phyloP scores from a whole-genome alignment of 2,888 invertebrate species.

The Netelia fuscicornis region DNA sequence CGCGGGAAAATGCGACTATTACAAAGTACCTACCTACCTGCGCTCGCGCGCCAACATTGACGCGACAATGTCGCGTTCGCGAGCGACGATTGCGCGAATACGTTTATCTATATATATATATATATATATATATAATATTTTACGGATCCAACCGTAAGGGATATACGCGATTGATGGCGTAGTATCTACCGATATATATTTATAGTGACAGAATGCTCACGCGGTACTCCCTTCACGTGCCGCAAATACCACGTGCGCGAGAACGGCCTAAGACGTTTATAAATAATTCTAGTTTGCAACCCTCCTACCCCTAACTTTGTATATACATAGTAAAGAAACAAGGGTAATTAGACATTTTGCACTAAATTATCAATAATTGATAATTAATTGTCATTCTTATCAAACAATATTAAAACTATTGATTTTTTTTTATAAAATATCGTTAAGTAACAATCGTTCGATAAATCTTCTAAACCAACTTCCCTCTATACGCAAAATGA shows the following conservation, averaged over 20 bases:
- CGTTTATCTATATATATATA: background rate
- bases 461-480: too few species aligned
- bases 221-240: conserved; percentile 37
- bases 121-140: background rate
- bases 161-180: background rate
- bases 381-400: too few species aligned
- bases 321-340: too few species aligned
- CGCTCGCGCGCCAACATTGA: background rate
- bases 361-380: too few species aligned
- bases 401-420: too few species aligned
- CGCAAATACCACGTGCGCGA: conserved; percentile 62
- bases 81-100: conserved; percentile 34
- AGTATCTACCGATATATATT: background rate
- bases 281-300: conserved; percentile 51
- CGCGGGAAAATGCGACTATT: conserved; percentile 14
- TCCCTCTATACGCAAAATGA: too few species aligned
- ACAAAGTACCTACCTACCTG: background rate
- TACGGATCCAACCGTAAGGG: background rate
- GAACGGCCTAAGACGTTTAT: conserved; percentile 27
- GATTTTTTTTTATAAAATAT: too few species aligned
- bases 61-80: background rate
- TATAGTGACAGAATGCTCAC: conserved; percentile 2
- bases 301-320: background rate
- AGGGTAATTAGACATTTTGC: too few species aligned
- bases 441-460: too few species aligned